Evolutionary conservation across 2,113 vertebrate genomes (phyloP).

Genomic region (Anarrhichthys ocellatus): DNA sequence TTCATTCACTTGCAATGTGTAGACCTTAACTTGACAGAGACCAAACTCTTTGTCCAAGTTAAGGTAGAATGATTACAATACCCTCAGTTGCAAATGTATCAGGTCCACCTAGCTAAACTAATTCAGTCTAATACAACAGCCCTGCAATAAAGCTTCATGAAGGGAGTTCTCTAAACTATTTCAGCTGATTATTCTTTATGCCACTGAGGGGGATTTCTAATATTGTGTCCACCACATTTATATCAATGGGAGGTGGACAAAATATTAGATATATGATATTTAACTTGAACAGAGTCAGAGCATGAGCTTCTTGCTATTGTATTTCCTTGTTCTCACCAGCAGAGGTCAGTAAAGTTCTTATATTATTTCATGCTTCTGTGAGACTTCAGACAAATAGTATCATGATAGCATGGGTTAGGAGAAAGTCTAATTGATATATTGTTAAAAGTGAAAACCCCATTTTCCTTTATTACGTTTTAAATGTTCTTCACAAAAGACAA

Average conservation of each 20-base stretch:
- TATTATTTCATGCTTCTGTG: neutral
- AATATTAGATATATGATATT: neutral
- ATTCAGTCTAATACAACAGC: neutral
- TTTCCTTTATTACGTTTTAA: neutral
- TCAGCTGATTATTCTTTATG: neutral
- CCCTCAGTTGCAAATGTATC: neutral
- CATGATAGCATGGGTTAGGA: neutral
- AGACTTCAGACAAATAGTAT: neutral
- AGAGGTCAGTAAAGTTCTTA: constrained; percentile 22
- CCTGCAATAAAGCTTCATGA: neutral
- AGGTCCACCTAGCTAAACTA: neutral
- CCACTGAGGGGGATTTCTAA: no score
- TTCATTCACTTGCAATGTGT: neutral
- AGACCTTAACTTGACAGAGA: neutral
- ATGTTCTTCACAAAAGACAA: neutral
- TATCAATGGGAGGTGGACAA: neutral
- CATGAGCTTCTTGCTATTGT: neutral
- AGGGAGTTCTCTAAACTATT: neutral
- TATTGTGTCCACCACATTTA: neutral
- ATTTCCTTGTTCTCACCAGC: constrained; percentile 5
- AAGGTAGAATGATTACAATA: neutral
- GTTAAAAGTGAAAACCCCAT: neutral
- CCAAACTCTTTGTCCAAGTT: neutral
- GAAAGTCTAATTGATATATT: neutral
- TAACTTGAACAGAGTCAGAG: neutral